Conservation (phyloP, 2,797 vertebrate species). For the Gobionotothen gibberifrons region DNA sequence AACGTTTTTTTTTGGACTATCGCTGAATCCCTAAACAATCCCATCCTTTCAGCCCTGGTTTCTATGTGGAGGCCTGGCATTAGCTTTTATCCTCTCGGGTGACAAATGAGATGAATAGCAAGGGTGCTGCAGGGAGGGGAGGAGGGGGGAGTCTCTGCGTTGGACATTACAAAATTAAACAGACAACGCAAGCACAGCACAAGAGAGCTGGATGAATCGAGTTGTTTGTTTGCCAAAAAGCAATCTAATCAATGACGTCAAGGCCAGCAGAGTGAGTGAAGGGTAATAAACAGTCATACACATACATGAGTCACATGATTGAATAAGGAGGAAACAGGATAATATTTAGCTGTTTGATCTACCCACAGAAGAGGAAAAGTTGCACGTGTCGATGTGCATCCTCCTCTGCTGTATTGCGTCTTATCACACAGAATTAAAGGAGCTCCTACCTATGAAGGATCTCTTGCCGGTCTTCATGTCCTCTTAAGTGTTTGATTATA, state of each 20-base stretch:
- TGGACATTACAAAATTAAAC: constrained; percentile 39
- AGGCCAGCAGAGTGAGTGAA: constrained; percentile 2
- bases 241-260: constrained; percentile 27
- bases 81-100: constrained; percentile 48
- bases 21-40: constrained; percentile 5
- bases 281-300: constrained; percentile 16
- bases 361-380: constrained; percentile 24
- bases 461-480: constrained; percentile 84
- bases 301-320: not conserved
- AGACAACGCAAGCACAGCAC: constrained; percentile 15
- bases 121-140: constrained; percentile 15
- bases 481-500: constrained; percentile 33
- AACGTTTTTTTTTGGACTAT: not conserved
- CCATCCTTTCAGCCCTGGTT: constrained; percentile 9
- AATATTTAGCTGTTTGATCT: not conserved
- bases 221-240: constrained; percentile 8
- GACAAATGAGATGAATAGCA: constrained; percentile 50
- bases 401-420: constrained; percentile 16
- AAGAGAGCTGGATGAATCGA: constrained; percentile 8
- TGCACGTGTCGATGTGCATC: constrained; percentile 34
- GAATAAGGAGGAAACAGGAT: not conserved
- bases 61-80: constrained; percentile 1
- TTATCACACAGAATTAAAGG: constrained; percentile 36
- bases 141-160: constrained; percentile 14
- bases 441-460: constrained; percentile 82